These are phyloP conservation scores for Crepidodera aurea DNA, from an alignment of 2,888 invertebrate genomes.

Conservation along the genomic window DNA sequence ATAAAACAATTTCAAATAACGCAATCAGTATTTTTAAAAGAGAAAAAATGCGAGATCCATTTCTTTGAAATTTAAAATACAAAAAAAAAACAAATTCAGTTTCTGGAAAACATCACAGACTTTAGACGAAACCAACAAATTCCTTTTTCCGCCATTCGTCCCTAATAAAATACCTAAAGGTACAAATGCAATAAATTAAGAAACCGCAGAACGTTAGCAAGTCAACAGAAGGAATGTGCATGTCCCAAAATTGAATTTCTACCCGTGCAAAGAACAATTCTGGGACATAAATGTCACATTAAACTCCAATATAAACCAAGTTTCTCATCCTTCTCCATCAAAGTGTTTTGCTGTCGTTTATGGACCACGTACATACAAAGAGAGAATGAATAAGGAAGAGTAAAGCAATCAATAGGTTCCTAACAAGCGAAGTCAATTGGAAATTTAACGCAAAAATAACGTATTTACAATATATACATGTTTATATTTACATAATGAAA, in stretches of 20 bases:
- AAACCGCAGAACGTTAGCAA: slow-evolving; percentile 30
- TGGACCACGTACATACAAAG: slow-evolving; percentile 22
- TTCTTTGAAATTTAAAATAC: too few species aligned
- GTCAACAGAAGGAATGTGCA: slow-evolving; percentile 30
- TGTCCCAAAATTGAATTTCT: slow-evolving; percentile 28
- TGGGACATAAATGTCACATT: slow-evolving; percentile 27
- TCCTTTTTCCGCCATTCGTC: slow-evolving; percentile 1
- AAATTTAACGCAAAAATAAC: too few species aligned
- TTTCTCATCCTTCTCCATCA: slow-evolving; percentile 31
- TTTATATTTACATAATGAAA: too few species aligned
- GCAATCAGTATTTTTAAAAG: too few species aligned
- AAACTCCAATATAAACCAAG: slow-evolving; percentile 31
- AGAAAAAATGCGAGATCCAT: too few species aligned
- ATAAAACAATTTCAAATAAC: too few species aligned
- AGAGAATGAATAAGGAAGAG: background rate
- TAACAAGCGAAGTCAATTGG: too few species aligned
- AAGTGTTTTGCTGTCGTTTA: slow-evolving; percentile 23
- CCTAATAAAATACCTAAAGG: slow-evolving; percentile 22
- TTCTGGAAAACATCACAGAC: background rate
- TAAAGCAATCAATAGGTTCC: too few species aligned
- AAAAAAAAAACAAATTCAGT: background rate
- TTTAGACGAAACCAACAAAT: slow-evolving; percentile 1
- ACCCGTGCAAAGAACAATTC: slow-evolving; percentile 30
- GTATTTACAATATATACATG: too few species aligned
- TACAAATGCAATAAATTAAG: slow-evolving; percentile 26